phyloP scores from a whole-genome alignment of 64 coral and sea anemone genomes.

The Stichodactyla mertensii region DNA sequence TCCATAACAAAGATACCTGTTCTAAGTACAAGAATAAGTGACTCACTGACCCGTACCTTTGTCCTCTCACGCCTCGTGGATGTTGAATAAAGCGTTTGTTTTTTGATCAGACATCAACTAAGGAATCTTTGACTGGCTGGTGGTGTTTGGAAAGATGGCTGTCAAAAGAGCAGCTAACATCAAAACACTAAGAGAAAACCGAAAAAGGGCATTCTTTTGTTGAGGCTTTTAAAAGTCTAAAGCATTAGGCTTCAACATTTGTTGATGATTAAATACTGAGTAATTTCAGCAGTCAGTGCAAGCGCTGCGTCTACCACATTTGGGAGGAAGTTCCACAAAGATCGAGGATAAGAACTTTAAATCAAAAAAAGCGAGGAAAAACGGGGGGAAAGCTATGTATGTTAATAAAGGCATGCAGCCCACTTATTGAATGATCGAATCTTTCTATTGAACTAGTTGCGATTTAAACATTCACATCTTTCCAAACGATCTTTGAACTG shows the following conservation, averaged over 20 bases:
- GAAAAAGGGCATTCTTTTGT: not conserved
- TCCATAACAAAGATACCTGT: constrained; percentile 1
- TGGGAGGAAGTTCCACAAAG: too few relatives aligned
- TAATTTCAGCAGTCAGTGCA: too few relatives aligned
- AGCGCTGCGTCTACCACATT: too few relatives aligned
- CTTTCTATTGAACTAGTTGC: too few relatives aligned
- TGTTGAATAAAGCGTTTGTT: not conserved
- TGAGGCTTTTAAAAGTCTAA: not conserved
- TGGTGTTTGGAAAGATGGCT: not conserved
- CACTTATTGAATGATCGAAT: too few relatives aligned
- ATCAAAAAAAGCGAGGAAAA: too few relatives aligned
- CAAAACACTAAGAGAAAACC: too few relatives aligned
- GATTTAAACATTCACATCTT: too few relatives aligned
- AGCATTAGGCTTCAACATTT: not conserved
- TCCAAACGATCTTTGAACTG: too few relatives aligned
- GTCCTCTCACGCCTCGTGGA: not conserved
- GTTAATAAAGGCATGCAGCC: too few relatives aligned
- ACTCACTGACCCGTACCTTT: not conserved
- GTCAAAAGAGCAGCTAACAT: not conserved
- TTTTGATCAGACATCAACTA: not conserved
- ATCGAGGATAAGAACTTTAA: too few relatives aligned
- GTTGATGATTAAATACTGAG: not conserved
- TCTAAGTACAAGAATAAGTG: not conserved
- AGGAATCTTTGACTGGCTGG: not conserved
- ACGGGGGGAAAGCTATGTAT: too few relatives aligned